phyloP scores from a whole-genome alignment of 2,113 vertebrate genomes.

The Chlamydotis undulata region DNA sequence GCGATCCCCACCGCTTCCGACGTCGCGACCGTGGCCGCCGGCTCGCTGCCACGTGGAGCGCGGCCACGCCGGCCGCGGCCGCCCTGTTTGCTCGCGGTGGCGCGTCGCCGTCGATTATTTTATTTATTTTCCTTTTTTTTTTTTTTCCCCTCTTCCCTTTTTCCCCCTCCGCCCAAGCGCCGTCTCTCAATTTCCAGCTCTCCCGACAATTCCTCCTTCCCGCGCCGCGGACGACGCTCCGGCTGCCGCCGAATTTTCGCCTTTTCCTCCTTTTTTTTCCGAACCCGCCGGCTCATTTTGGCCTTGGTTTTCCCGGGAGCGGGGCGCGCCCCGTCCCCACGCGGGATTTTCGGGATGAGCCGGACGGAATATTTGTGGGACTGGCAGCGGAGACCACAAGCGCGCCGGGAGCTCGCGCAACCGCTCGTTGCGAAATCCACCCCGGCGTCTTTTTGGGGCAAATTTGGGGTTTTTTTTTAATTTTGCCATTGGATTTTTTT shows the following conservation, averaged over 20 bases:
- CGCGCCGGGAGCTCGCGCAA: accelerated
- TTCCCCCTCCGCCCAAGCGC: accelerated
- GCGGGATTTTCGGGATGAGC: accelerated
- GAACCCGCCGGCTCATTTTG: accelerated
- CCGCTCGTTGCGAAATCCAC: background rate
- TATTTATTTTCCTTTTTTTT: background rate
- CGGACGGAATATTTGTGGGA: background rate
- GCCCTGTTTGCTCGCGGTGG: background rate
- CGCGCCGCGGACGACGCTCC: accelerated
- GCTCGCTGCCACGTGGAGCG: background rate
- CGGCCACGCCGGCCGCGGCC: background rate
- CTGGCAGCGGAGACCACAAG: accelerated
- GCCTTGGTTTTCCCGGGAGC: accelerated
- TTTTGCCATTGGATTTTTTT: background rate
- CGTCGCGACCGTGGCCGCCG: background rate
- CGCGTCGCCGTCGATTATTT: accelerated
- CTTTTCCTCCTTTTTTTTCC: too few relatives aligned
- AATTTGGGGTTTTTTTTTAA: background rate
- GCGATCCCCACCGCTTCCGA: background rate
- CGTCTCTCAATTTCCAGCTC: accelerated
- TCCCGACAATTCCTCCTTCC: background rate
- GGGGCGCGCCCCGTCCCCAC: accelerated
- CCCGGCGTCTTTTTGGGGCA: accelerated
- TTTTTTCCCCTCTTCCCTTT: accelerated
- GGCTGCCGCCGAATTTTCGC: background rate